Conservation (phyloP, 2,113 vertebrate genomes). For the Hemicordylus capensis region DNA sequence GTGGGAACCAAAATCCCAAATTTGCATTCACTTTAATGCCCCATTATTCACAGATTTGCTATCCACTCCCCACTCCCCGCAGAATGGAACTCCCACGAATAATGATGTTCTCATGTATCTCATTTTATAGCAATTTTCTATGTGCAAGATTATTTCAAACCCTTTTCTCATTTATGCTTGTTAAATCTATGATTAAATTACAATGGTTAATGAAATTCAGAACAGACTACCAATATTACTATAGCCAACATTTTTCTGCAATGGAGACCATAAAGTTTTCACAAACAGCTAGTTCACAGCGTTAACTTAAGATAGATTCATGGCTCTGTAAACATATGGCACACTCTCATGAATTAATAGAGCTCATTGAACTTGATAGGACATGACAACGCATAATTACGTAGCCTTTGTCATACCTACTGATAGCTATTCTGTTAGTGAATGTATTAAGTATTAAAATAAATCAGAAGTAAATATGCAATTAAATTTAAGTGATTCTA, state of each 20-base stretch:
- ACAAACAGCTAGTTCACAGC: background rate
- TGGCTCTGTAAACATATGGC: background rate
- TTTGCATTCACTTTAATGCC: no score
- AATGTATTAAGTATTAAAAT: constrained; percentile 1
- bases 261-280: background rate
- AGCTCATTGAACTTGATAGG: constrained; percentile 32
- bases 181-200: constrained; percentile 2
- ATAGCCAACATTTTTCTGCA: background rate
- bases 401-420: constrained; percentile 7
- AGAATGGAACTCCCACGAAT: no score
- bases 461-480: background rate
- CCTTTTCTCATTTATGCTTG: background rate
- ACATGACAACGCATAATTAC: constrained; percentile 2
- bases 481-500: constrained; percentile 4
- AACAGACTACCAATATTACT: background rate
- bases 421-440: constrained; percentile 11
- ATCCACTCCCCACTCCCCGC: no score
- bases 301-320: background rate
- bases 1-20: no score
- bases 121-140: background rate
- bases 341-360: constrained; percentile 33
- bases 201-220: background rate
- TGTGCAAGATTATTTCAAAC: background rate
- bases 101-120: no score
- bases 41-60: no score